Base-by-base conservation (phyloP, 2,797 vertebrate genomes). In the Sebastes oblongus region DNA sequence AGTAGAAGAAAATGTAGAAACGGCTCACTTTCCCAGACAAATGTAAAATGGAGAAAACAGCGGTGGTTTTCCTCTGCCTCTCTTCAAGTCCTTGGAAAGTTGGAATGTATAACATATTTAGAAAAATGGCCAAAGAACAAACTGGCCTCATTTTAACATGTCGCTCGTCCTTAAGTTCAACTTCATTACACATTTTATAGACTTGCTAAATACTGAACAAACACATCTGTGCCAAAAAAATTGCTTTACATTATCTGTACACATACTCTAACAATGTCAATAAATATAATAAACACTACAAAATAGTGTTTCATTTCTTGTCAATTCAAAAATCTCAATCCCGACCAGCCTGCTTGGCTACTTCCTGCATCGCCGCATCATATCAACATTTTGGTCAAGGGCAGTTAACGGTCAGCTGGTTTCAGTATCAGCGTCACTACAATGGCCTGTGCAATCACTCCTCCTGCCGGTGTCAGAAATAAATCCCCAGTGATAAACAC, bases 51-150 rank as follows among this genome's bases (percentile, higher is more conserved):
- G 80, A 91, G 79, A 81, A 85, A 83, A 79, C 82, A 68, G 77
- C 16, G 50, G 75, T 27, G 30, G 67, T 58, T 80, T 67, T 70
- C 73, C 69, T 87, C 78, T 82, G 75, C 58, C 34, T 81, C 75
- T 74, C 75, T 82, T 90, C 84, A 85, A 77, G 84, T 91, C 77
- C 76, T 92, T 54, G 83, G 81, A 91, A 91, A 91, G 88, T 86
- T 90, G 91, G 91, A 93, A 92, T 93, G 93, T 91, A 16, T 42
- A 83, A 79, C 66, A 70, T 66, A 9, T 70, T 86, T 84, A 83
- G 22, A 91, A 86, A 91, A 90, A 77, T 4, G 71, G 72, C 72
- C 72, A 39, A 24, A 61, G 29, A 75, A 67, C 68, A 86, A 87
- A 73, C 10, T 29, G 87, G 69, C 83, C 80, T 24, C 30, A 36